A percentile compares a stretch with the other conserved stretches of the same genome.
Evolutionary conservation across 2,797 vertebrate genomes (phyloP).

Genomic region (Micrastur ruficollis): DNA sequence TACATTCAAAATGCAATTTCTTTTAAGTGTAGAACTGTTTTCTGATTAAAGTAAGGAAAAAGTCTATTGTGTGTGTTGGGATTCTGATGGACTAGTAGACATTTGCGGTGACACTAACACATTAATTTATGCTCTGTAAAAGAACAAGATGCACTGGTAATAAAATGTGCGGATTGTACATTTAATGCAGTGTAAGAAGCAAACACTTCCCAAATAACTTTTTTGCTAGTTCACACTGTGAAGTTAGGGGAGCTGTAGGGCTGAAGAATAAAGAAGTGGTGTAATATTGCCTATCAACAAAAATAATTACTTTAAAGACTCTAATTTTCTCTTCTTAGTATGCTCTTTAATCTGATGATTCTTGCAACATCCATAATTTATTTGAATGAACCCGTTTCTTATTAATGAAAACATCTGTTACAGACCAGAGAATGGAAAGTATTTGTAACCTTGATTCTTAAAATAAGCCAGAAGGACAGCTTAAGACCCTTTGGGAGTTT

Average conservation of each 20-base stretch:
- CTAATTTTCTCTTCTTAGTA: not conserved
- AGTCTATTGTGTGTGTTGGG: not conserved
- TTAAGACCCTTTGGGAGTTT: not conserved
- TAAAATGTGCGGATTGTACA: not conserved
- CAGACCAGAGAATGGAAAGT: not conserved
- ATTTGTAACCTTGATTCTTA: not conserved
- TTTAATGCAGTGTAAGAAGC: slow-evolving; percentile 16
- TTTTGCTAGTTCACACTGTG: slow-evolving; percentile 20
- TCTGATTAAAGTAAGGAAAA: not conserved
- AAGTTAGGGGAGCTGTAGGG: not conserved
- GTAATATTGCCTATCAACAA: not conserved
- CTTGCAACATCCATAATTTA: not conserved
- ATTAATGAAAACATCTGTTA: not conserved
- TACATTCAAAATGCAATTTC: not conserved
- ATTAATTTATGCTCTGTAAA: slow-evolving; percentile 56
- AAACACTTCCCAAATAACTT: not conserved
- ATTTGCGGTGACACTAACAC: not conserved
- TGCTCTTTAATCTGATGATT: not conserved
- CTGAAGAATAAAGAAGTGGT: slow-evolving; percentile 1
- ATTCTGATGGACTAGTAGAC: not conserved
- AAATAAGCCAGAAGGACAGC: not conserved
- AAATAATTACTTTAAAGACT: slow-evolving; percentile 23
- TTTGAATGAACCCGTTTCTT: not conserved
- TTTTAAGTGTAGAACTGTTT: not conserved
- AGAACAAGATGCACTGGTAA: not conserved